Evolutionary conservation across 2,888 invertebrate species (phyloP), one percentile per base, ranked within the genome.

Genomic region (Epirrhoe tristata): DNA sequence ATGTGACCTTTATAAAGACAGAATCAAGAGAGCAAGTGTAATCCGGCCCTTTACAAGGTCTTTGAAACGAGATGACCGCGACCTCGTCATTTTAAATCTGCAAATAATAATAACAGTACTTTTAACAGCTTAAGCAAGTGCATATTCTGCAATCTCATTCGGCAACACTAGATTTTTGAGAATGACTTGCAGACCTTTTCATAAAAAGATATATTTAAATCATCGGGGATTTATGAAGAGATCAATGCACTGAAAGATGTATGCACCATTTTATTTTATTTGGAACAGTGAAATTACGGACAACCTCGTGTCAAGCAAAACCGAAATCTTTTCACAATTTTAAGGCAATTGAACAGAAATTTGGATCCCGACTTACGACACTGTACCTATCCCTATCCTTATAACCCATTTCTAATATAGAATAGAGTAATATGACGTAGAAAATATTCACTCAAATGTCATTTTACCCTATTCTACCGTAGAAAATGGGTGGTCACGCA

Each of bases 221-320:
- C 69, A 74, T 64, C 59, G 66, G 63, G 64, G 32, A 65, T 69
- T 72, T 72, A 58, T 66, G 60, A 58, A 67, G 69, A 73, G 74
- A 78, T 78, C 79, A 80, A 75, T 73, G 76, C 68, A 60, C 75
- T 78, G 73, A 62, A 39, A 65, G 57, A 71, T 67, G 70, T 71
- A 68, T 72, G 69, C 67, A 58, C 58, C 60, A 67, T 71, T 66
- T 69, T 70, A 67, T 64, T 66, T 67, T 63, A 58, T 66, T 71
- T 72, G 59, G 64, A 63, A 63, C 72, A 71, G 69, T 68, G 48
- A 46, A 62, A 73, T 58, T 53, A 46, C 63, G 61, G 58, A 34
- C 14, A 46, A 58, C 16, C 16, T 32, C 50, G n/a, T 36, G 50
- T 58, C 58, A 58, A 36, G 58, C 17, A 58, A 51, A 48, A 58